Conservation (phyloP, 2,797 vertebrate genomes). For the Thamnophis elegans region DNA sequence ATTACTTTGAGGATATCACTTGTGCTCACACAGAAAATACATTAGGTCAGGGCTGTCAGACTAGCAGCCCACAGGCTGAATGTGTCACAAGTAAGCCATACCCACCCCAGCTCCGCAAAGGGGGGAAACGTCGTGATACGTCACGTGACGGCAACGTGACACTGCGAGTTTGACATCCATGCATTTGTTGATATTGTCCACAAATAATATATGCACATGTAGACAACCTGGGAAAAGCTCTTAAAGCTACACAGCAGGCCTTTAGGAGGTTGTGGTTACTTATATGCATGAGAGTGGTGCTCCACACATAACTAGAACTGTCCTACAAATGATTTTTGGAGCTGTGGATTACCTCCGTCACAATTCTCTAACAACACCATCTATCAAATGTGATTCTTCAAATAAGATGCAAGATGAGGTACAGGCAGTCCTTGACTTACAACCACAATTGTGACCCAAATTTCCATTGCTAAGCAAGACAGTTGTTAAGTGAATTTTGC, state of each 20-base stretch:
- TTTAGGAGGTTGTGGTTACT: background rate
- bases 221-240: background rate
- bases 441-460: background rate
- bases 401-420: background rate
- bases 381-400: background rate
- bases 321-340: background rate
- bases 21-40: background rate
- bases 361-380: background rate
- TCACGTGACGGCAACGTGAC: background rate
- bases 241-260: background rate
- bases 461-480: background rate
- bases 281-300: background rate
- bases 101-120: background rate
- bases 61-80: background rate
- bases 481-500: background rate
- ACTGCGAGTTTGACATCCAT: no score
- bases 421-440: background rate
- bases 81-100: background rate
- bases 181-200: background rate
- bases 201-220: background rate
- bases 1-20: background rate
- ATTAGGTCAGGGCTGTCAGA: background rate
- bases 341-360: background rate
- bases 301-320: background rate
- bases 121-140: accelerated